Evolutionary conservation across 2,797 vertebrate genomes (phyloP).

Genomic region (Monodelphis domestica): DNA sequence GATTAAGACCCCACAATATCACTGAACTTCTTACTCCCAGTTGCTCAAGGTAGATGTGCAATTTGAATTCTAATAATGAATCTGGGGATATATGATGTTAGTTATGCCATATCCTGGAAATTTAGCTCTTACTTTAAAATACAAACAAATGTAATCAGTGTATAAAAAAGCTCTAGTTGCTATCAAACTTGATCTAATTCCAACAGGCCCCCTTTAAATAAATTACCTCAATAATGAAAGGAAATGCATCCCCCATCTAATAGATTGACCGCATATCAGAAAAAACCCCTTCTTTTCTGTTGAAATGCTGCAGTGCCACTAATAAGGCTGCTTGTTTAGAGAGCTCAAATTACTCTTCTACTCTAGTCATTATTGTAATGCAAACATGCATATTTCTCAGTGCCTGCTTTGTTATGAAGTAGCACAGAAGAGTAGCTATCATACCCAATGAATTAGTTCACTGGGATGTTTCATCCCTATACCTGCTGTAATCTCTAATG

Average conservation of each 20-base stretch:
- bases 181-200: not conserved
- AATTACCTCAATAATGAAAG: conserved; percentile 17
- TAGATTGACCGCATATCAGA: not conserved
- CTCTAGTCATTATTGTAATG: not conserved
- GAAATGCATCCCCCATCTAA: not conserved
- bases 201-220: not conserved
- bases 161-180: not conserved
- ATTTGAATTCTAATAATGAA: not conserved
- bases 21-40: not conserved
- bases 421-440: not conserved
- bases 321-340: not conserved
- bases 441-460: conserved; percentile 22
- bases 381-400: conserved; percentile 20
- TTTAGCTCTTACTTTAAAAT: not conserved
- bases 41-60: not conserved
- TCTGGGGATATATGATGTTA: not conserved
- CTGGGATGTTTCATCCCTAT: not conserved
- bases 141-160: not conserved
- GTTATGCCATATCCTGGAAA: not conserved
- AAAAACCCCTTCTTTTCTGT: not conserved
- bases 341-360: conserved; percentile 5
- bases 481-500: conserved; percentile 32
- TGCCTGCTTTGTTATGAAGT: conserved; percentile 13
- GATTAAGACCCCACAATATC: not conserved
- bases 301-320: not conserved